Conservation (phyloP, 2,888 invertebrate species). For the Colostygia pectinataria region DNA sequence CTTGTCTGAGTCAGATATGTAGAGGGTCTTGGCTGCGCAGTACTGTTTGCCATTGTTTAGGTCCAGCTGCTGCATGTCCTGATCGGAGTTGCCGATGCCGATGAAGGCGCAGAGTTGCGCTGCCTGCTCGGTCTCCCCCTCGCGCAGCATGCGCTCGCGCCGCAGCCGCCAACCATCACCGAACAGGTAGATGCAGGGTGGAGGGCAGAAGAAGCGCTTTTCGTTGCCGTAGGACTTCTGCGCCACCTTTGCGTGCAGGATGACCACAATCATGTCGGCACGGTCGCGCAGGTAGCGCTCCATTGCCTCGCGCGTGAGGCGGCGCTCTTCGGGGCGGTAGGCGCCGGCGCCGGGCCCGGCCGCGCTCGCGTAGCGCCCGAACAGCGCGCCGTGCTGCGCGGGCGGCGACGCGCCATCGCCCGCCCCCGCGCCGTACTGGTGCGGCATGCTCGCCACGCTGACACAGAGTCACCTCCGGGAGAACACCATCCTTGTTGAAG, state of each 20-base stretch:
- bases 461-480: conserved; percentile 63
- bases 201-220: conserved; percentile 99
- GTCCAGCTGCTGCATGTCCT: conserved; percentile 99
- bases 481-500: conserved; percentile 51
- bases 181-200: conserved; percentile 98
- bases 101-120: conserved; percentile 99
- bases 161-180: conserved; percentile 99
- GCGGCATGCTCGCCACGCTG: conserved; percentile 87
- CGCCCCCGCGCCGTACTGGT: conserved; percentile 90
- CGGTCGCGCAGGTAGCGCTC: conserved; percentile 96
- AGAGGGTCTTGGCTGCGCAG: conserved; percentile 99
- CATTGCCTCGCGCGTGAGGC: conserved; percentile 96
- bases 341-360: conserved; percentile 83
- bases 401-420: conserved; percentile 91
- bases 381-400: conserved; percentile 81
- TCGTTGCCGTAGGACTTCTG: conserved; percentile 99
- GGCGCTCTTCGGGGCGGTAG: conserved; percentile 90
- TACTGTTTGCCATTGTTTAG: conserved; percentile 99
- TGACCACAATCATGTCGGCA: conserved; percentile 97
- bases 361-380: conserved; percentile 85
- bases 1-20: conserved; percentile 99
- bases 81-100: conserved; percentile 98
- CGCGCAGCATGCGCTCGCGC: conserved; percentile 95
- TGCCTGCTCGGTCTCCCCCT: conserved; percentile 94
- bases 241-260: conserved; percentile 99